phyloP scores from a whole-genome alignment of 2,888 invertebrate species.

The Lasioglossum vierecki region DNA sequence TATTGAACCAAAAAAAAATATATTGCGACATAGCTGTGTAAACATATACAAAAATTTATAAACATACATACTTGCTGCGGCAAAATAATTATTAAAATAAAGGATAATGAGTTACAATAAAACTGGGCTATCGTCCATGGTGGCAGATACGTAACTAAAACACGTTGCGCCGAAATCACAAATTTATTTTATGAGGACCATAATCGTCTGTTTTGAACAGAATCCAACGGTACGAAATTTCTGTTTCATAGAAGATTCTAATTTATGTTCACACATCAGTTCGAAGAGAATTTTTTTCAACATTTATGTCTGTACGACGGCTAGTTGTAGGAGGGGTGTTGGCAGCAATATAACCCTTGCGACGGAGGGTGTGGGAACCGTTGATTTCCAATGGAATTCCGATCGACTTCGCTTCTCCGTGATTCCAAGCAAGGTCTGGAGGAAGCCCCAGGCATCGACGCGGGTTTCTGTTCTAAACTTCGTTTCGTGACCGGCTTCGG shows the following conservation, averaged over 20 bases:
- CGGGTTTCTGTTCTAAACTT: constrained; percentile 66
- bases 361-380: constrained; percentile 48
- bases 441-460: constrained; percentile 59
- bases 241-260: too few species aligned
- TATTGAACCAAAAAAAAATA: too few species aligned
- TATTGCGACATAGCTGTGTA: too few species aligned
- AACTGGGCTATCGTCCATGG: too few species aligned
- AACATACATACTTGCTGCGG: too few species aligned
- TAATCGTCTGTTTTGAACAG: not conserved
- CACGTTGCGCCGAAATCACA: too few species aligned
- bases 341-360: not conserved
- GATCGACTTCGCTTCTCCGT: constrained; percentile 26
- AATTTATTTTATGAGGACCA: not conserved
- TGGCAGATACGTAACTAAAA: too few species aligned
- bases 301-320: not conserved
- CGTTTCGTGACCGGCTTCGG: constrained; percentile 73
- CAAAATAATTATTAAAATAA: too few species aligned
- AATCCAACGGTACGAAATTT: not conserved
- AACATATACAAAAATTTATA: too few species aligned
- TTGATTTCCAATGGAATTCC: constrained; percentile 38
- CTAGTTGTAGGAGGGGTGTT: not conserved
- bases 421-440: constrained; percentile 53
- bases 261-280: too few species aligned
- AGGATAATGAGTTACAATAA: too few species aligned
- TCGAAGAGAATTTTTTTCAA: not conserved